Conservation (phyloP, 1,140 invertebrate species). For the Achroia grisella region DNA sequence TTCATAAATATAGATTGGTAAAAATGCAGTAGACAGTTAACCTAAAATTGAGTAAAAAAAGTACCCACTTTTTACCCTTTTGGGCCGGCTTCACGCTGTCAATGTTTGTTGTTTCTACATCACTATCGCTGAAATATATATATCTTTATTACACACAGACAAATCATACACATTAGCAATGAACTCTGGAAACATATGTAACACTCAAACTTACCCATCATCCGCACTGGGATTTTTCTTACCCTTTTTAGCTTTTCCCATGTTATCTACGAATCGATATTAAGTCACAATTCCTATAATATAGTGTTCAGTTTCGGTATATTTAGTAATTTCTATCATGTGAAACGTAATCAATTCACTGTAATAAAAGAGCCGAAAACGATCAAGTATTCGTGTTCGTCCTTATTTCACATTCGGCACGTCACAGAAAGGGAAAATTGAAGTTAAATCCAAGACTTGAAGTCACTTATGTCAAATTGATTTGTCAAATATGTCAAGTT, state of each 20-base stretch:
- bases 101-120: constrained; percentile 69
- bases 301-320: constrained; percentile 44
- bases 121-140: constrained; percentile 70
- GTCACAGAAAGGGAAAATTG: background rate
- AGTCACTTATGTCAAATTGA: background rate
- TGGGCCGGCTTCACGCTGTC: constrained; percentile 62
- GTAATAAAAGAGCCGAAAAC: constrained; percentile 36
- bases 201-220: constrained; percentile 74
- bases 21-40: constrained; percentile 55
- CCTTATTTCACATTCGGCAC: background rate
- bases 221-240: constrained; percentile 78
- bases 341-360: constrained; percentile 63
- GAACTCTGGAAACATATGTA: constrained; percentile 48
- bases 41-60: constrained; percentile 30
- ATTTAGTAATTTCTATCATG: constrained; percentile 66
- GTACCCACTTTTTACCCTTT: constrained; percentile 60
- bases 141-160: constrained; percentile 10
- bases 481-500: background rate
- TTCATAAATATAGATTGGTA: no score
- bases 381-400: constrained; percentile 15
- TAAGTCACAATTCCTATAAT: constrained; percentile 57
- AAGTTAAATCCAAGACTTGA: background rate
- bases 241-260: constrained; percentile 82
- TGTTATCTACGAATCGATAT: constrained; percentile 48
- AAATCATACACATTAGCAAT: constrained; percentile 15